phyloP scores from a whole-genome alignment of 1,140 invertebrate genomes.

The Drosophila teissieri region DNA sequence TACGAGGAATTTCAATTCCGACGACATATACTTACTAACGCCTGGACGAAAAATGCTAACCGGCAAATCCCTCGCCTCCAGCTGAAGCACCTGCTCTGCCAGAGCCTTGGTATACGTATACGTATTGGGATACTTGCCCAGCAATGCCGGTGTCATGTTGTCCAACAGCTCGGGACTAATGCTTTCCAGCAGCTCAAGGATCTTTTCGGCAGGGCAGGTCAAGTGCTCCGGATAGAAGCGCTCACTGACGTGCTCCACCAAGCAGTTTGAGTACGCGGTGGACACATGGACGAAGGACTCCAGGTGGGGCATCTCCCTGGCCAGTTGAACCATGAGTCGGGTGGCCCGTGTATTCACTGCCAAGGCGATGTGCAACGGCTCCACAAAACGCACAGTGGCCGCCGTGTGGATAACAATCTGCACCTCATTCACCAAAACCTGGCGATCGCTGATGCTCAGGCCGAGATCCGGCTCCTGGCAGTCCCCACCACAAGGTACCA shows the following conservation, averaged over 20 bases:
- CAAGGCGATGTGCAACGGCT: constrained; percentile 88
- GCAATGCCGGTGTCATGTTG: constrained; percentile 88
- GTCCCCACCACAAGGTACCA: constrained; percentile 86
- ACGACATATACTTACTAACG: constrained; percentile 86
- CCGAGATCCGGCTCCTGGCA: constrained; percentile 88
- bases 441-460: constrained; percentile 86
- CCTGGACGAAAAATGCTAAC: constrained; percentile 89
- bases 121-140: constrained; percentile 92
- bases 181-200: constrained; percentile 86
- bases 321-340: constrained; percentile 86
- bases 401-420: constrained; percentile 93
- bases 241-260: constrained; percentile 87
- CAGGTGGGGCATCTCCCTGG: constrained; percentile 88
- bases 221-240: constrained; percentile 89
- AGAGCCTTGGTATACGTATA: constrained; percentile 94
- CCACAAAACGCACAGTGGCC: constrained; percentile 93
- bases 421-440: constrained; percentile 84
- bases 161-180: constrained; percentile 87
- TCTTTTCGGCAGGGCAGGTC: constrained; percentile 87
- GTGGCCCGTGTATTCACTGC: constrained; percentile 87
- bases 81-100: constrained; percentile 89
- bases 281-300: constrained; percentile 89
- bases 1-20: too few relatives aligned
- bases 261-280: constrained; percentile 90
- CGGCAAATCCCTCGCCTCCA: constrained; percentile 89